Base-by-base conservation (phyloP, 2,113 vertebrate genomes). In the Lamprotornis superbus region DNA sequence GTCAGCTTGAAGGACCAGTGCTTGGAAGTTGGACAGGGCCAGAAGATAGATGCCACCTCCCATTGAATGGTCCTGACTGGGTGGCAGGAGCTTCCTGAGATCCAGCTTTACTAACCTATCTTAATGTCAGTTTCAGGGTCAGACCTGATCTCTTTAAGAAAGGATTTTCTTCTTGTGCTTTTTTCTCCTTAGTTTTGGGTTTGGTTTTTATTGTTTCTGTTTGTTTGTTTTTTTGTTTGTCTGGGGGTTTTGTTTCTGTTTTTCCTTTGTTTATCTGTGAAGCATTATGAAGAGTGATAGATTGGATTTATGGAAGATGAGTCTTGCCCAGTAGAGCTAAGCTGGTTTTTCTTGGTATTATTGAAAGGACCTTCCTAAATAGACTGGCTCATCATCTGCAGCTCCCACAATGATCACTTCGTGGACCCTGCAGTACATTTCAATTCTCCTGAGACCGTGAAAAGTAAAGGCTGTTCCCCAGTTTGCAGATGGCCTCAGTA, bases 211-310 rank as follows among this genome's bases (percentile, higher is more conserved):
- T 60, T 60, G 11, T 5, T 47, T 81, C 33, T 30, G 6, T 63
- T 27, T 46, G 24, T 39, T 39, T 39, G 37, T 37, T 11, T 39
- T 39, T 60, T 33, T 60, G 30, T 39, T 80, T 71, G 12, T 35
- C n/a, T 39, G 65, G 1, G 4, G 10, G 21, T 15, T 56, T 50
- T 0, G 0, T 39, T 47, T 52, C 17, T 64, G 23, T 47, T 69
- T 68, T 68, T 21, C 24, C 27, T n/a, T 57, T 21, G 33, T 55
- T 39, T 55, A 56, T 69, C 25, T 63, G 27, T 83, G 75, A 79
- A 57, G 28, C 15, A 20, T 52, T 89, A 40, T 55, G 60, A 39
- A 49, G 44, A 74, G 18, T 9, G 21, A 35, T 19, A 78, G 47
- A 69, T 31, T 42, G 35, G 44, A 49, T 76, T 91, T 37, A 60